A percentile compares a stretch with the other conserved stretches of the same genome.
Conservation (phyloP, 2,797 vertebrate genomes). For the Arctocebus calabarensis region DNA sequence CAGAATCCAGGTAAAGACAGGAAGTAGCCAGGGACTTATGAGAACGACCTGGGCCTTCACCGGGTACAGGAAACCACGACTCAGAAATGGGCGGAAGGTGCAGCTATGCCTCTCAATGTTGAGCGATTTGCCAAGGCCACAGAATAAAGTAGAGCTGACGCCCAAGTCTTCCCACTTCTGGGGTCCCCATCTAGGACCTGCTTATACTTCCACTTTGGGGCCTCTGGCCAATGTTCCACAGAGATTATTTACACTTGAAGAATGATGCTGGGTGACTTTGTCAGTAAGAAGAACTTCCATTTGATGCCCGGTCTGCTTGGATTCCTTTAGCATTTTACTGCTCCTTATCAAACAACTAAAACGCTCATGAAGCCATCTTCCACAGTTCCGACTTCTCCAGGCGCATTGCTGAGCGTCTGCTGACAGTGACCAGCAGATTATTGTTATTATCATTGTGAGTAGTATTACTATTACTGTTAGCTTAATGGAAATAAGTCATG, state of each 20-base stretch:
- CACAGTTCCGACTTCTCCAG: neutral
- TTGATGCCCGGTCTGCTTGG: neutral
- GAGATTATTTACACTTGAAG: neutral
- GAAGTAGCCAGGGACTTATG: neutral
- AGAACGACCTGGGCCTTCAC: neutral
- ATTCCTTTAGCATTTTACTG: neutral
- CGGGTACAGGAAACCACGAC: neutral
- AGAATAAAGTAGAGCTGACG: rapidly evolving
- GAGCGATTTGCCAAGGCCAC: neutral
- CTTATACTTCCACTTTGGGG: neutral
- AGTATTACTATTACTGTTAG: neutral
- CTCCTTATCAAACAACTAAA: neutral
- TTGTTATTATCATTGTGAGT: neutral
- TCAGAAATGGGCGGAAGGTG: neutral
- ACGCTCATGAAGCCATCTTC: neutral
- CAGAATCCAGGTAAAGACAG: neutral
- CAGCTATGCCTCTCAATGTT: neutral
- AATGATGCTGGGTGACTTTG: no score
- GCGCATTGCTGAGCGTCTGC: neutral
- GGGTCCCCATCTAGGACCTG: no score
- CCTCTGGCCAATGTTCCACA: neutral
- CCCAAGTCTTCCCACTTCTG: neutral
- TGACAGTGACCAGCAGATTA: neutral
- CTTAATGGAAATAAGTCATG: neutral
- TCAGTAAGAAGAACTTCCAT: neutral